These are phyloP conservation scores for Staurois parvus DNA, from an alignment of 2,797 vertebrate species.

Conservation along the genomic window DNA sequence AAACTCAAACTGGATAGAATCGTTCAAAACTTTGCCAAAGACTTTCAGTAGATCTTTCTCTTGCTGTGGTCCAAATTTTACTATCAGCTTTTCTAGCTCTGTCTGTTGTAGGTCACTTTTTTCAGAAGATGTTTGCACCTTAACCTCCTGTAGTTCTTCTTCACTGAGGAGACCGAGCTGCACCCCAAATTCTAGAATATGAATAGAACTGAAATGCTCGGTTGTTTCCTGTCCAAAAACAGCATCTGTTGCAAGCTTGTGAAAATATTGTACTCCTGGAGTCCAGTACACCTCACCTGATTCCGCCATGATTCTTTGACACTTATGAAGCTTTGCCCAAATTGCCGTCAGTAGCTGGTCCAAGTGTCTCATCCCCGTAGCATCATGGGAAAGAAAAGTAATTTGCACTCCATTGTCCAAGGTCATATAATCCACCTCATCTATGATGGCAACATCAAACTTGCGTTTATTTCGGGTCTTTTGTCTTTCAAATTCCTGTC, in stretches of 20 bases:
- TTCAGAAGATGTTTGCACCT: slow-evolving; percentile 8
- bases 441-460: slow-evolving; percentile 67
- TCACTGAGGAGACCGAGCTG: slow-evolving; percentile 53
- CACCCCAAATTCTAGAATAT: slow-evolving; percentile 57
- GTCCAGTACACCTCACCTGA: slow-evolving; percentile 64
- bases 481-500: slow-evolving; percentile 67
- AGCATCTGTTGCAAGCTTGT: slow-evolving; percentile 56
- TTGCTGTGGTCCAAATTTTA: slow-evolving; percentile 51
- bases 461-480: slow-evolving; percentile 55
- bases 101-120: not conserved
- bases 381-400: slow-evolving; percentile 68
- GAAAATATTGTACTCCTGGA: slow-evolving; percentile 64
- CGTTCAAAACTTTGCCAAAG: slow-evolving; percentile 53
- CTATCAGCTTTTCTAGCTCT: slow-evolving; percentile 55
- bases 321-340: slow-evolving; percentile 65
- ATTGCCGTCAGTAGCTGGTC: slow-evolving; percentile 66
- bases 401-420: slow-evolving; percentile 69
- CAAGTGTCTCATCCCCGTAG: slow-evolving; percentile 63
- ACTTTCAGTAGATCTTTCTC: slow-evolving; percentile 57
- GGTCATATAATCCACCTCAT: slow-evolving; percentile 70
- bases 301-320: slow-evolving; percentile 63
- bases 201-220: slow-evolving; percentile 39
- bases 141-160: slow-evolving; percentile 54
- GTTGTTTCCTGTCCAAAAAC: slow-evolving; percentile 49
- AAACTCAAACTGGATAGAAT: slow-evolving; percentile 51